Evolutionary conservation across 2,888 invertebrate genomes (phyloP).

Genomic region (Drosophila parthenogenetica): DNA sequence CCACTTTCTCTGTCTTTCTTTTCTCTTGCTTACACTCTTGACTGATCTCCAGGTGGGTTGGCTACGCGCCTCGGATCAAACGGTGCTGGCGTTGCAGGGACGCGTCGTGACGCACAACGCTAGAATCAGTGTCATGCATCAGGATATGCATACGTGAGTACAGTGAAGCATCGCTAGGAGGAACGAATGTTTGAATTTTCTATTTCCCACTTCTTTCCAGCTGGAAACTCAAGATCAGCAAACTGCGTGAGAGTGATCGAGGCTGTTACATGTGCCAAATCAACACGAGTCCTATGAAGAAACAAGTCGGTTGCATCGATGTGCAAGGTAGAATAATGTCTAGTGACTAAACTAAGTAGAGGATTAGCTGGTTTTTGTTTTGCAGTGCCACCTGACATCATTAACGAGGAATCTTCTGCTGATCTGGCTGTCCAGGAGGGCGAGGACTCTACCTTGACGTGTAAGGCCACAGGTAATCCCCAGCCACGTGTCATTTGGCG

Average conservation of each 20-base stretch:
- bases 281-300: conserved; percentile 94
- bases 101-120: conserved; percentile 94
- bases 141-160: conserved; percentile 90
- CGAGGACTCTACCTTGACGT: conserved; percentile 90
- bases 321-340: conserved; percentile 89
- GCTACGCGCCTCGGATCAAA: conserved; percentile 95
- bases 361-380: neutral
- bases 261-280: conserved; percentile 97
- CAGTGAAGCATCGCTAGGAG: neutral
- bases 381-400: conserved; percentile 92
- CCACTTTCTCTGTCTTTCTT: neutral
- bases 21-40: neutral
- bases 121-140: conserved; percentile 92
- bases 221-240: conserved; percentile 93
- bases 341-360: no score
- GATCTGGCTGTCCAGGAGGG: conserved; percentile 92
- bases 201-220: conserved; percentile 26
- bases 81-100: conserved; percentile 94
- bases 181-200: no score
- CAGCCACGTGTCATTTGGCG: conserved; percentile 92
- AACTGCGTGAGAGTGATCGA: conserved; percentile 92
- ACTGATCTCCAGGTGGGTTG: conserved; percentile 90
- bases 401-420: conserved; percentile 90
- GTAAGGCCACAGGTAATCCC: conserved; percentile 93
- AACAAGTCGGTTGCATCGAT: conserved; percentile 94